Conservation (phyloP, 2,113 vertebrate species). For the Struthio camelus region DNA sequence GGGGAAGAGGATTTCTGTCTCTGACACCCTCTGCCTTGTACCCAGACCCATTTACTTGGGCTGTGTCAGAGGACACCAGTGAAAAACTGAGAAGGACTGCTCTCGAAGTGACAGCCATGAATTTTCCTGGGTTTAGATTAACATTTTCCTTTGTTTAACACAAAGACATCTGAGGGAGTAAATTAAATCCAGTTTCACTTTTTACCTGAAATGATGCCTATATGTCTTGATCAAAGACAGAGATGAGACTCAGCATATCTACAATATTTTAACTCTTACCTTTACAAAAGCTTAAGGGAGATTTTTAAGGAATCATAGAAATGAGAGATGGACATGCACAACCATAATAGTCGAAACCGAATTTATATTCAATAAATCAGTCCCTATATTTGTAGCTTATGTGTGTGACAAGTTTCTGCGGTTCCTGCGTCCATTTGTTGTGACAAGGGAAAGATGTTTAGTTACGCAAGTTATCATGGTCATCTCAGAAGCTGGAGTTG, state of each 20-base stretch:
- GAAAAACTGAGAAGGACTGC: accelerated
- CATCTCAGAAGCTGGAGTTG: accelerated
- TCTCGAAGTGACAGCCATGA: accelerated
- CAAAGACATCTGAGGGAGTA: accelerated
- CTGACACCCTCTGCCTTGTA: background rate
- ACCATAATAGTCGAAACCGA: background rate
- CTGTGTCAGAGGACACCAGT: accelerated
- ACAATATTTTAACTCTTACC: background rate
- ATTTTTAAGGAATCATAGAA: background rate
- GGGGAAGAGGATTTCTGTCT: no score
- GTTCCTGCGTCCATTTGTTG: accelerated
- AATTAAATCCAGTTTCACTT: background rate
- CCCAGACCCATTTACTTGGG: accelerated
- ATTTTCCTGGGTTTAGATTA: background rate
- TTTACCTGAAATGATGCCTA: background rate
- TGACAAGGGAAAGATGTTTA: no score
- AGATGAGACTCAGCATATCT: background rate
- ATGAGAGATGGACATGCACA: no score
- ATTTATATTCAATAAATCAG: background rate
- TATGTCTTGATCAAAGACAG: background rate
- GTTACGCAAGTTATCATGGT: accelerated
- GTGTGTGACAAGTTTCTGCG: accelerated
- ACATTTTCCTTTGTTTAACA: background rate
- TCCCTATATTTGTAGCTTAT: accelerated
- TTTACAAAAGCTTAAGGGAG: background rate